phyloP scores from a whole-genome alignment of 2,888 invertebrate genomes.

The Neocrepidodera transversa region DNA sequence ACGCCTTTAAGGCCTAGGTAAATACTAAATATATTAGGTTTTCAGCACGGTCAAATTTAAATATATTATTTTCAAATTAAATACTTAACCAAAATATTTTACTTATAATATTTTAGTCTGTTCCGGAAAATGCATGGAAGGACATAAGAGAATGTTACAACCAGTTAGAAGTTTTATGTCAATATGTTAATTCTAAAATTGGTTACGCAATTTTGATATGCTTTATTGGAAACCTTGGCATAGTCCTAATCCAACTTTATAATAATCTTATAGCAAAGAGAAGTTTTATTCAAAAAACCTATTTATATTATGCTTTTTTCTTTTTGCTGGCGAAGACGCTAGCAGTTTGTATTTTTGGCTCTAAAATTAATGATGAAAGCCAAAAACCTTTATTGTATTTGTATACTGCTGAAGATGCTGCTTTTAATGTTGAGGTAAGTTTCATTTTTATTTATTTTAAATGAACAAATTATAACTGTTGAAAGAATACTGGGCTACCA shows the following conservation, averaged over 20 bases:
- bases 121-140: slow-evolving; percentile 35
- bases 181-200: slow-evolving; percentile 41
- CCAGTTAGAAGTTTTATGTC: slow-evolving; percentile 39
- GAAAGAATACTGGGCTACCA: no score
- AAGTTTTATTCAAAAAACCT: slow-evolving; percentile 6
- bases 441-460: background rate
- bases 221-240: slow-evolving; percentile 44
- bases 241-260: slow-evolving; percentile 44
- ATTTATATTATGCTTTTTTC: slow-evolving; percentile 22
- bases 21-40: no score
- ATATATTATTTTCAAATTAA: no score
- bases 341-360: slow-evolving; percentile 69
- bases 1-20: no score
- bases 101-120: slow-evolving; percentile 38
- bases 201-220: slow-evolving; percentile 43
- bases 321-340: slow-evolving; percentile 55
- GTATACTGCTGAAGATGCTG: slow-evolving; percentile 41
- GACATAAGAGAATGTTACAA: slow-evolving; percentile 46
- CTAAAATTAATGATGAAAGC: slow-evolving; percentile 64
- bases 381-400: slow-evolving; percentile 43
- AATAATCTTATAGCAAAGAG: slow-evolving; percentile 28
- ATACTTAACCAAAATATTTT: no score
- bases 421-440: slow-evolving; percentile 41
- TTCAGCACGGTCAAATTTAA: no score
- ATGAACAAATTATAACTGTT: background rate